Evolutionary conservation across 1,140 invertebrate genomes (phyloP).

Genomic region (Drosophila tropicalis): DNA sequence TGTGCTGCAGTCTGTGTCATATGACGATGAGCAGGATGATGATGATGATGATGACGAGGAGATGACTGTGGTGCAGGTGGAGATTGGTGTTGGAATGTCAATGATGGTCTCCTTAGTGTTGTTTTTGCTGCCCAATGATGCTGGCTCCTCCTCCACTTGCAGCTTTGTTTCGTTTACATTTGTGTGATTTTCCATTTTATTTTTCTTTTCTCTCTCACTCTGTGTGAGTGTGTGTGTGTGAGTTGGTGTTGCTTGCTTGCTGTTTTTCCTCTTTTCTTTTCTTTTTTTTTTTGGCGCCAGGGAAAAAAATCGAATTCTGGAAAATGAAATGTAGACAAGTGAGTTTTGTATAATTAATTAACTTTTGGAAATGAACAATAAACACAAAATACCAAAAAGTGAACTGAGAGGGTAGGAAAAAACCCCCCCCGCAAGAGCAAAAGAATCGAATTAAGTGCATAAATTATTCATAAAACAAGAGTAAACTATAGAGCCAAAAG

Average conservation of each 20-base stretch:
- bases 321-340: conserved; percentile 21
- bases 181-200: conserved; percentile 52
- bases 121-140: conserved; percentile 10
- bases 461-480: conserved; percentile 74
- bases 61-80: conserved; percentile 8
- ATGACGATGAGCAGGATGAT: conserved; percentile 60
- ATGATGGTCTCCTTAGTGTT: conserved; percentile 64
- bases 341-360: conserved; percentile 15
- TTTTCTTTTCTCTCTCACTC: conserved; percentile 12
- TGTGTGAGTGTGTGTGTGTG: conserved; percentile 1
- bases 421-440: conserved; percentile 52
- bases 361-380: conserved; percentile 13
- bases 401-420: not conserved
- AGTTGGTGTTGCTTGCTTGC: no score
- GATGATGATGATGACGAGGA: conserved; percentile 27
- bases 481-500: conserved; percentile 19
- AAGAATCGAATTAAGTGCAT: conserved; percentile 78
- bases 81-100: conserved; percentile 69
- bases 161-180: conserved; percentile 59
- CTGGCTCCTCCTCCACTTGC: conserved; percentile 28
- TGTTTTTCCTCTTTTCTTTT: conserved; percentile 34
- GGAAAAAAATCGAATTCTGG: conserved; percentile 42
- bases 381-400: not conserved
- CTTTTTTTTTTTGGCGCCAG: conserved; percentile 30
- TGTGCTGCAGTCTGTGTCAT: conserved; percentile 80